Base-by-base conservation (phyloP, 1,140 invertebrate species). In the Cataglyphis hispanica region DNA sequence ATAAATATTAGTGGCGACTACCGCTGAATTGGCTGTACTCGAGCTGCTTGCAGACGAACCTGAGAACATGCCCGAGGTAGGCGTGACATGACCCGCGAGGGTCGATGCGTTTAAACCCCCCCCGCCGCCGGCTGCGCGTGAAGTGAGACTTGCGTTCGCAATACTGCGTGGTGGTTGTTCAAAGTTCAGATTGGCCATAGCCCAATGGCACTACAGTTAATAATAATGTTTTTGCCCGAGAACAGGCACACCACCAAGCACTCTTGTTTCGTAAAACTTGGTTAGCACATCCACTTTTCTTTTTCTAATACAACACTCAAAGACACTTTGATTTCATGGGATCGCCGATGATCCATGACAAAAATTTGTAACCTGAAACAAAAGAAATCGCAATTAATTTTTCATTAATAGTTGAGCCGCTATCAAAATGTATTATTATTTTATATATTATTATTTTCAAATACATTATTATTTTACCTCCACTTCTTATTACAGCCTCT, bases 141-240 rank as follows among this genome's bases (percentile, higher is more conserved):
- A 95, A 89, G 96, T 96, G 91, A 97, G 95, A 89, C 96, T 96
- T 92, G 96, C 95, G 93, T 96, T 97, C 93, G 96, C 96, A 95
- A 97, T 96, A 96, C 96, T 97, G 96, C 97, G 96, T 95, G 97
- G 96, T 90, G 97, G 97, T 95, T 97, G 97, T 95, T 97, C 97
- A 95, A 97, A 97, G 96, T 97, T 97, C 96, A 97, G 96, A 96
- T 97, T 97, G 96, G 97, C 97, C 97, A 97, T 97, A 96, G 96
- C 96, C 96, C 95, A 94, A 78, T 92, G 91, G 87, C 91, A 89
- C 87, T 87, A 89, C 64, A 43, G 56, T 60, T 43, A 88, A 85
- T 50, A 61, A 91, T 90, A 86, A 56, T 80, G 76, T 91, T 91
- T 88, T 89, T 91, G 90, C 87, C 85, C 69, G 37, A 19, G 19